These are phyloP conservation scores for Caprella mutica DNA, from an alignment of 2,888 invertebrate species.

Conservation along the genomic window DNA sequence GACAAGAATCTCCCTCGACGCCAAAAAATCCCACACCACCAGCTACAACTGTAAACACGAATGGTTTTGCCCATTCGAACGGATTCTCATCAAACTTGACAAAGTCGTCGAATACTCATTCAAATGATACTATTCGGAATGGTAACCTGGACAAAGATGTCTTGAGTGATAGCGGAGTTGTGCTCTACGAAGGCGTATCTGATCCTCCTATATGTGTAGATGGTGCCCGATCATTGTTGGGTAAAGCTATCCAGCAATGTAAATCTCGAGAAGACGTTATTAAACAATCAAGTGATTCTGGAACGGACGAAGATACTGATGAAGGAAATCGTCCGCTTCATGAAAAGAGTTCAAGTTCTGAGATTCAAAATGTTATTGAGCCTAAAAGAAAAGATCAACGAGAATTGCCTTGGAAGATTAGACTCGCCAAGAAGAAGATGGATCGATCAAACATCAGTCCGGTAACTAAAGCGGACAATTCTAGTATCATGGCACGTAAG, in stretches of 20 bases:
- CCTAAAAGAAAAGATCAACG: slow-evolving; percentile 17
- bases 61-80: too few species aligned
- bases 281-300: slow-evolving; percentile 11
- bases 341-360: neutral
- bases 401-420: slow-evolving; percentile 37
- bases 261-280: slow-evolving; percentile 29
- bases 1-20: neutral
- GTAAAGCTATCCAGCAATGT: slow-evolving; percentile 23
- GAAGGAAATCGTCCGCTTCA: neutral
- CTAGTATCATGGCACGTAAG: neutral
- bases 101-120: slow-evolving; percentile 57
- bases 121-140: slow-evolving; percentile 48
- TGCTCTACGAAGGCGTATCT: neutral
- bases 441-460: too few species aligned
- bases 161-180: slow-evolving; percentile 6
- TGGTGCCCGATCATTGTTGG: slow-evolving; percentile 19
- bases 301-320: neutral
- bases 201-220: too few species aligned
- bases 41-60: too few species aligned
- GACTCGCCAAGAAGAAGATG: slow-evolving; percentile 36
- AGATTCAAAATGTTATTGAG: slow-evolving; percentile 2
- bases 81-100: too few species aligned
- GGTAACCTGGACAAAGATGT: slow-evolving; percentile 14
- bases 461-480: neutral
- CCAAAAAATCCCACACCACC: too few species aligned